These are phyloP conservation scores for Cisticola juncidis DNA, from an alignment of 2,113 vertebrate species.

Conservation along the genomic window DNA sequence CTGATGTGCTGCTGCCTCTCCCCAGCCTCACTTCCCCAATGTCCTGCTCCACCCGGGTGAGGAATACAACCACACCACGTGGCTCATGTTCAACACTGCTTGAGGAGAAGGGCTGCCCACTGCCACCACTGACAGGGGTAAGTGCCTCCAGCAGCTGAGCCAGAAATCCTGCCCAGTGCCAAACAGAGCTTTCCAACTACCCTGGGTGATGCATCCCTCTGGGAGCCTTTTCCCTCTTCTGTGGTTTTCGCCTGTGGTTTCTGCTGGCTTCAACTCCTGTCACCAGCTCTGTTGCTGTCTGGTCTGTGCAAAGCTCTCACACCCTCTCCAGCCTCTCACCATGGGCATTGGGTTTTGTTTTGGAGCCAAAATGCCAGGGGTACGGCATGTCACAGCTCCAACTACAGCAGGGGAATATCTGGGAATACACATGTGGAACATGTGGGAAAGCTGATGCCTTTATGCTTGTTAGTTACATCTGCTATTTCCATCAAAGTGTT, in stretches of 20 bases:
- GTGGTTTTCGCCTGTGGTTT: background rate
- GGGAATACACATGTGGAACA: background rate
- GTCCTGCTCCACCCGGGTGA: conserved; percentile 81
- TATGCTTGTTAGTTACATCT: background rate
- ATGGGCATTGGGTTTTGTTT: background rate
- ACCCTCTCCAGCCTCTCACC: background rate
- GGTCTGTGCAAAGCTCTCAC: background rate
- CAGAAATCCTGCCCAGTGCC: background rate
- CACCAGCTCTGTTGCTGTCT: background rate
- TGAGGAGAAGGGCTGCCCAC: conserved; percentile 10
- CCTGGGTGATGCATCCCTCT: background rate
- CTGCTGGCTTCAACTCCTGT: background rate
- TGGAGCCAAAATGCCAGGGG: background rate
- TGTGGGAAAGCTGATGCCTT: background rate
- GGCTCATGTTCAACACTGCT: conserved; percentile 75
- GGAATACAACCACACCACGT: conserved; percentile 83
- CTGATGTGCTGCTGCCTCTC: background rate
- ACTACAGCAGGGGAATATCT: background rate
- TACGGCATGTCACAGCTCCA: background rate
- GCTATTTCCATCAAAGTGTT: background rate
- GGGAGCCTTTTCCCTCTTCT: background rate
- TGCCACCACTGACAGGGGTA: background rate
- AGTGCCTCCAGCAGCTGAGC: background rate
- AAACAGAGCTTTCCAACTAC: background rate
- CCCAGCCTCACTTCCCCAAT: conserved; percentile 84